These are phyloP conservation scores for Telenomus remus DNA, from an alignment of 1,140 invertebrate species.

Conservation along the genomic window DNA sequence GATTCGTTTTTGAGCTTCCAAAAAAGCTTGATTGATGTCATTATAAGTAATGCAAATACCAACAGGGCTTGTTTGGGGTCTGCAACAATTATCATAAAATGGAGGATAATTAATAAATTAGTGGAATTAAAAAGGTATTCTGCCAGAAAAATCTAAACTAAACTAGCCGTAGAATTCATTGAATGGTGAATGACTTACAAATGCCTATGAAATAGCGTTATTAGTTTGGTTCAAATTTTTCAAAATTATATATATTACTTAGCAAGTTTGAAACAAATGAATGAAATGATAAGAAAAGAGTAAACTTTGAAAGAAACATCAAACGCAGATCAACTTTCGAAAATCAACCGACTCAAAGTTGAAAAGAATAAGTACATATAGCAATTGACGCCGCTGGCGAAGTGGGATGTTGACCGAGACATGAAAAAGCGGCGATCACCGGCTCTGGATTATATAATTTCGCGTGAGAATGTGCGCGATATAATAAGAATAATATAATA, in stretches of 20 bases:
- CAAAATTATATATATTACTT: too few species aligned
- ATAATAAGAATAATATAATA: slow-evolving; percentile 39
- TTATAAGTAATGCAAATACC: slow-evolving; percentile 93
- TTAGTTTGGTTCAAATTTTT: too few species aligned
- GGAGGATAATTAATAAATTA: too few species aligned
- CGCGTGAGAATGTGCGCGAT: slow-evolving; percentile 52
- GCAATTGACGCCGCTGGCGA: slow-evolving; percentile 4
- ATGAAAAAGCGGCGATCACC: slow-evolving; percentile 30
- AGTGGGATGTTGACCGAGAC: slow-evolving; percentile 15
- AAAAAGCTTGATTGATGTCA: slow-evolving; percentile 91
- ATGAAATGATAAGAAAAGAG: neutral
- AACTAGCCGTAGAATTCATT: too few species aligned
- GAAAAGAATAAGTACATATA: neutral
- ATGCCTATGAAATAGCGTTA: too few species aligned
- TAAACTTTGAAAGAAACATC: slow-evolving; percentile 1
- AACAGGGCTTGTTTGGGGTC: slow-evolving; percentile 79
- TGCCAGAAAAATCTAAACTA: too few species aligned
- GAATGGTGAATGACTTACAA: too few species aligned
- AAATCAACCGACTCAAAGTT: slow-evolving; percentile 12
- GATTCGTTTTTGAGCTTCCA: slow-evolving; percentile 89
- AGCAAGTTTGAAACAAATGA: neutral
- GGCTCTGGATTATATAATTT: slow-evolving; percentile 39
- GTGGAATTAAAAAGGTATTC: too few species aligned
- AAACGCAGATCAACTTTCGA: slow-evolving; percentile 16
- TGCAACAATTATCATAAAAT: slow-evolving; percentile 76